These are phyloP conservation scores for Chloroceryle inda DNA, from an alignment of 2,797 vertebrate genomes.

Conservation along the genomic window DNA sequence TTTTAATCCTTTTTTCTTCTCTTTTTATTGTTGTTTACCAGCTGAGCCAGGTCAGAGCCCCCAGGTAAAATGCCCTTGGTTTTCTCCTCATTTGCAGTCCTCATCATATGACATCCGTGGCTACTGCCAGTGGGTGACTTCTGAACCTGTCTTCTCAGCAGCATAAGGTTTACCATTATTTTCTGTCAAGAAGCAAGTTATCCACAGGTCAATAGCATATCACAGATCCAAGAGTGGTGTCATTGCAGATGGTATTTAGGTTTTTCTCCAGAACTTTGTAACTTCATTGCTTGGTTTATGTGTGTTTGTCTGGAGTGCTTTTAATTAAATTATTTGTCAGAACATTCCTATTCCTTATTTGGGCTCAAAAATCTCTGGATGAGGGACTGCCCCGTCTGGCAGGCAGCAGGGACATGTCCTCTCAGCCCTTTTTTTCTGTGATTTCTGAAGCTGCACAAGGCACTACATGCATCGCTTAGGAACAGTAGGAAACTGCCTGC, in stretches of 20 bases:
- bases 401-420: not conserved
- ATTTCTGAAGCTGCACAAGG: not conserved
- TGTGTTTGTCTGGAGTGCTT: not conserved
- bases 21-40: not conserved
- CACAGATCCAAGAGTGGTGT: not conserved
- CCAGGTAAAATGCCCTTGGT: not conserved
- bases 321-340: not conserved
- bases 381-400: fast-evolving
- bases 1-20: not conserved
- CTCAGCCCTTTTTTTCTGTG: not conserved
- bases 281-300: not conserved
- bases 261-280: not conserved
- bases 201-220: not conserved
- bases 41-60: not conserved
- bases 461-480: not conserved
- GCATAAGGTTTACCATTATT: not conserved
- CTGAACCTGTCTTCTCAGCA: not conserved
- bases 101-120: not conserved
- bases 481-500: not conserved
- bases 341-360: not conserved
- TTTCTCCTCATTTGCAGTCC: not conserved
- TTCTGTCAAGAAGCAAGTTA: not conserved
- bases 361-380: not conserved
- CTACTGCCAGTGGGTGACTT: not conserved
- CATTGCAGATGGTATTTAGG: not conserved